Evolutionary conservation across 1,140 invertebrate species (phyloP).

Genomic region (Fopius arisanus): DNA sequence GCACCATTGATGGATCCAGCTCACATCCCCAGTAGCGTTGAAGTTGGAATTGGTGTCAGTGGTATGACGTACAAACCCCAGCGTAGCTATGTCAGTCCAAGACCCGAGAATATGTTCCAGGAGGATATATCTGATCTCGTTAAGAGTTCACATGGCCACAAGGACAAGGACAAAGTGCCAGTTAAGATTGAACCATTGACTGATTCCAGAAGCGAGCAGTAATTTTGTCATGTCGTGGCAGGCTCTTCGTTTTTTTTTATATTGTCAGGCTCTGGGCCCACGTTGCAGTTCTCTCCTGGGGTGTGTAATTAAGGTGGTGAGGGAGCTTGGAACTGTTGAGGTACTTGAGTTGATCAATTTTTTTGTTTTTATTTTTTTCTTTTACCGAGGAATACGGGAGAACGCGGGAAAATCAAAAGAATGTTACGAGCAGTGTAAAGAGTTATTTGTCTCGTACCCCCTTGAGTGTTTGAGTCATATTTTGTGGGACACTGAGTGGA

Average conservation of each 20-base stretch:
- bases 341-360: neutral
- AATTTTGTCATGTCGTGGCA: slow-evolving; percentile 15
- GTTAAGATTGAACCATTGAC: slow-evolving; percentile 62
- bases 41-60: slow-evolving; percentile 70
- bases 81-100: slow-evolving; percentile 67
- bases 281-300: neutral
- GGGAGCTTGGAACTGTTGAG: neutral
- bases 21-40: slow-evolving; percentile 62
- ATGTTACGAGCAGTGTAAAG: slow-evolving; percentile 22
- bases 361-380: neutral
- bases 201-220: slow-evolving; percentile 63
- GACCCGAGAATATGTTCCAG: slow-evolving; percentile 71
- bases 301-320: neutral
- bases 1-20: slow-evolving; percentile 58
- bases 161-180: slow-evolving; percentile 64
- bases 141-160: slow-evolving; percentile 64
- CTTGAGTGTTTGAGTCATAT: neutral
- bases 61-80: slow-evolving; percentile 74
- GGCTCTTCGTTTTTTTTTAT: neutral
- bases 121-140: slow-evolving; percentile 71
- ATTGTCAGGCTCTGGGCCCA: neutral
- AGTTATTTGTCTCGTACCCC: slow-evolving; percentile 28
- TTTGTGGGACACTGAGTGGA: neutral
- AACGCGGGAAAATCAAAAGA: neutral
- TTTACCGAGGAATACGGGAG: neutral